Conservation (phyloP, 2,113 vertebrate species). For the Hypocryptadius cinnamomeus region DNA sequence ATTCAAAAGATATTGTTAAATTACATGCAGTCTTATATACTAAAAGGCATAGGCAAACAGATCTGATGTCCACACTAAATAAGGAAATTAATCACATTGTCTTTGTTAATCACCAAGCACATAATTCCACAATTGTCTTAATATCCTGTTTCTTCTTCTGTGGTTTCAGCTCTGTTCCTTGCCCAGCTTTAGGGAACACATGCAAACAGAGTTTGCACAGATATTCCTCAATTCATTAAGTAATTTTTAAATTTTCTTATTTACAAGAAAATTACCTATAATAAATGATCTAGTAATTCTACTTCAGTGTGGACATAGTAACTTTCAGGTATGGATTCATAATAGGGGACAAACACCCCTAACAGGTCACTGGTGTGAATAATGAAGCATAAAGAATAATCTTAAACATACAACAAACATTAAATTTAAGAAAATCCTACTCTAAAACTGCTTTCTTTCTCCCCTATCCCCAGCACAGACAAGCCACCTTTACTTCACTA, state of each 20-base stretch:
- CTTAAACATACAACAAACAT: background rate
- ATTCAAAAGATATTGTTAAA: background rate
- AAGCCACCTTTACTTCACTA: background rate
- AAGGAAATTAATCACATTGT: background rate
- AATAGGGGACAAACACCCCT: background rate
- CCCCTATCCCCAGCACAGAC: background rate
- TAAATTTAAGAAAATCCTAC: background rate
- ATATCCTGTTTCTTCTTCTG: background rate
- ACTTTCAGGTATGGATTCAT: background rate
- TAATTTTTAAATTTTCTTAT: background rate
- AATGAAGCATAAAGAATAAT: background rate
- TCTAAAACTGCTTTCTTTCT: background rate
- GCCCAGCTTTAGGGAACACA: background rate
- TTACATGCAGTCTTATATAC: background rate
- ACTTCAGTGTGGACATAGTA: background rate
- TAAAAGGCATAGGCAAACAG: background rate
- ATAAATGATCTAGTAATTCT: background rate
- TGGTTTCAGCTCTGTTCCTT: background rate
- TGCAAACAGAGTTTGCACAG: background rate
- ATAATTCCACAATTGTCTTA: background rate
- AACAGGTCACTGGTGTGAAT: background rate
- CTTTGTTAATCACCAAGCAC: background rate
- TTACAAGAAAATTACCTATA: background rate
- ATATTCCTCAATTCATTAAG: background rate
- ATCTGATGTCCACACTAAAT: background rate